Percentiles rank a stretch among this genome's conserved stretches.
phyloP scores from a whole-genome alignment of 2,113 vertebrate genomes.

The Ctenomys sociabilis region DNA sequence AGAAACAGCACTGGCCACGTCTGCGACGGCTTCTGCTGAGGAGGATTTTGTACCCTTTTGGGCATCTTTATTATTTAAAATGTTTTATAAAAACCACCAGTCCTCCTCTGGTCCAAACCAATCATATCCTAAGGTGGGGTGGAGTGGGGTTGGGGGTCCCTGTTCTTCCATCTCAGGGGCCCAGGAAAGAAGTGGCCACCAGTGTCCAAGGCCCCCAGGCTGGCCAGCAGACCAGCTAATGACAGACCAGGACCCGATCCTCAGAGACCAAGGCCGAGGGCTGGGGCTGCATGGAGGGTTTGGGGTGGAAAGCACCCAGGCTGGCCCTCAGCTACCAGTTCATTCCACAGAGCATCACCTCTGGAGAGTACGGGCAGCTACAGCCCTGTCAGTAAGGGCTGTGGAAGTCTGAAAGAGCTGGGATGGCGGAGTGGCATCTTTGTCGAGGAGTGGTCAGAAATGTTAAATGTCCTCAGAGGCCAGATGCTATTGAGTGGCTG shows the following conservation, averaged over 20 bases:
- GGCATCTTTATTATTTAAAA: background rate
- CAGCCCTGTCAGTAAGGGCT: rapidly evolving
- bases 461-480: background rate
- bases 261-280: rapidly evolving
- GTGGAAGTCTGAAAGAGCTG: rapidly evolving
- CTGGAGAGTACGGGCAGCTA: rapidly evolving
- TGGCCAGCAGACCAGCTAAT: background rate
- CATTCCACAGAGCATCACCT: background rate
- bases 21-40: background rate
- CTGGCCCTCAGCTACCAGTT: background rate
- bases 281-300: rapidly evolving
- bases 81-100: background rate
- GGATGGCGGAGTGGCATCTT: rapidly evolving
- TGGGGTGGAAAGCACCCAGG: rapidly evolving
- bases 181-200: background rate
- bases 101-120: background rate
- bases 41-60: no score
- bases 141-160: background rate
- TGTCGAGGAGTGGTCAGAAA: rapidly evolving
- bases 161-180: background rate
- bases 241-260: background rate
- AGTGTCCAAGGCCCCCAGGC: background rate
- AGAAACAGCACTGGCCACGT: rapidly evolving
- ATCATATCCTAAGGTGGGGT: background rate
- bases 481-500: rapidly evolving